Evolutionary conservation across 2,797 vertebrate species (phyloP), one percentile per base, ranked within the genome.

Genomic region (Cyclura pinguis): DNA sequence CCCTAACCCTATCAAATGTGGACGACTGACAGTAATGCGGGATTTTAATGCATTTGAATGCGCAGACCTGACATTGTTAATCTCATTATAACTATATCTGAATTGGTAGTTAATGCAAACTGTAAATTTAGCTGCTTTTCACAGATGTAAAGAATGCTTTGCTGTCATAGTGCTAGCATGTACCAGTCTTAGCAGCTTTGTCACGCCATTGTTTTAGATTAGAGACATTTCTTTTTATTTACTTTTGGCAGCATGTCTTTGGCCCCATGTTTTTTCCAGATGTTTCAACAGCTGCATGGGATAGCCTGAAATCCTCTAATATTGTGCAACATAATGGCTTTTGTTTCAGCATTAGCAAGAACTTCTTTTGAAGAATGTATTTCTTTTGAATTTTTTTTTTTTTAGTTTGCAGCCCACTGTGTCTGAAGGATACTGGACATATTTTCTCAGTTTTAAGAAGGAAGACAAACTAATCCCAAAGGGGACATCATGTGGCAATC

Each of bases 111-210:
- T 91, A 84, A 86, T 24, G 0, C 1, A 62, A 95, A 84, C 87
- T 92, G 87, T 92, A 94, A 92, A 95, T 94, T 89, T 92, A 93
- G 85, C 86, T 24, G 12, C 89, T 91, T 80, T 76, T 84, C 86
- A 86, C 3, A 0, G 86, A 84, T 91, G 88, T 18, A 91, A 94
- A 84, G 76, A 87, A 95, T 72, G 64, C 90, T 94, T 95, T 95
- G 88, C 93, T 94, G 27, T 1, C 38, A 1, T 47, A 84, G 55
- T 20, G n/a, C 7, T 80, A 93, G 91, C 88, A 38, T n/a, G 73
- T 94, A 74, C 50, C 92, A 92, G 88, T 0, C 0, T 57, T 59
- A 83, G 73, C 1, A n/a, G 32, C 88, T 89, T 83, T 86, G 90
- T 88, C 69, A 59, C 84, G 93, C 92, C 52, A 3, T 82, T 95